phyloP scores from a whole-genome alignment of 1,140 invertebrate genomes.

The Cydia pomonella region DNA sequence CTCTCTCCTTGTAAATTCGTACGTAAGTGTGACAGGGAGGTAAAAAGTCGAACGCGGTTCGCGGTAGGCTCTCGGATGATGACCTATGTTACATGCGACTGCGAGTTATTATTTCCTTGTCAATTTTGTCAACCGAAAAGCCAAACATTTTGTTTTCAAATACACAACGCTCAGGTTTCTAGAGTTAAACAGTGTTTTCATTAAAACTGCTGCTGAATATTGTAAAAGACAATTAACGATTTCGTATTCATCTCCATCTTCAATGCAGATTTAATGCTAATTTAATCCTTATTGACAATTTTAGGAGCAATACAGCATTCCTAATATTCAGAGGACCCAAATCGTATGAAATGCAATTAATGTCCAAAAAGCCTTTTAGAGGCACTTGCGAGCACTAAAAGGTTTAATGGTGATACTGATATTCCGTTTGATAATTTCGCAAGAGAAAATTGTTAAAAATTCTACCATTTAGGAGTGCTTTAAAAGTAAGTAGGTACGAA shows the following conservation, averaged over 20 bases:
- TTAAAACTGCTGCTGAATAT: no score
- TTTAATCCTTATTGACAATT: constrained; percentile 20
- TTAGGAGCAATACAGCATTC: constrained; percentile 4
- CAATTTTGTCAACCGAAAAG: no score
- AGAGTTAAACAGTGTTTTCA: no score
- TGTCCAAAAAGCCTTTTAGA: constrained; percentile 14
- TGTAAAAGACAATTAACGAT: not conserved
- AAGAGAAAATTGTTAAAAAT: not conserved
- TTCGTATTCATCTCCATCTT: constrained; percentile 12
- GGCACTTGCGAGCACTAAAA: constrained; percentile 5
- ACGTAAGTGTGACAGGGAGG: no score
- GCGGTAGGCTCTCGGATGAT: no score
- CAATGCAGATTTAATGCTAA: constrained; percentile 30
- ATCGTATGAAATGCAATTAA: constrained; percentile 25
- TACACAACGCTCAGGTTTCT: no score
- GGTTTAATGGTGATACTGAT: constrained; percentile 17
- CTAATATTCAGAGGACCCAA: constrained; percentile 18
- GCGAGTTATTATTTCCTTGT: no score
- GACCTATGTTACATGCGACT: no score
- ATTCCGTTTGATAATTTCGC: not conserved
- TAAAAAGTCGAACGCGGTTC: no score
- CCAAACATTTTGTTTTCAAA: no score
- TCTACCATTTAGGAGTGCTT: not conserved
- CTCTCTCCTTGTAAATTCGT: no score
- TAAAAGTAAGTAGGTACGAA: not conserved